These are phyloP conservation scores for Apeltes quadracus DNA, from an alignment of 2,113 vertebrate genomes.

Conservation along the genomic window DNA sequence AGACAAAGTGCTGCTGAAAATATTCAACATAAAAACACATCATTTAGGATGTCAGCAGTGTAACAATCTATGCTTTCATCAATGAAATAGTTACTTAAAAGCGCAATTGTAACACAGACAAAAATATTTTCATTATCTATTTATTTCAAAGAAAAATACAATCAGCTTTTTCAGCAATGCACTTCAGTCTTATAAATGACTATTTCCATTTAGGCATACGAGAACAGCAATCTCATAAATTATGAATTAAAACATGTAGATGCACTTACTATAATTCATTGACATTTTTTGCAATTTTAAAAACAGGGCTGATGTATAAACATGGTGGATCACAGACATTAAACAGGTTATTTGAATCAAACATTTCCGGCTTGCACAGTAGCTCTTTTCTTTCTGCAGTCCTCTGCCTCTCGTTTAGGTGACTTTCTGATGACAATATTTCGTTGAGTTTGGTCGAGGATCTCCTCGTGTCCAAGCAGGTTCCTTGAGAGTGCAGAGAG, in stretches of 20 bases:
- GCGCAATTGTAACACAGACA: conserved; percentile 1
- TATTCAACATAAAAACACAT: not conserved
- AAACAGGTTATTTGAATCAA: not conserved
- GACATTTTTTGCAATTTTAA: too few species aligned
- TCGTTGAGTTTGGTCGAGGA: conserved; percentile 1
- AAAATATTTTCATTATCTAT: not conserved
- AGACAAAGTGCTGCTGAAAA: not conserved
- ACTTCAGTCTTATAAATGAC: not conserved
- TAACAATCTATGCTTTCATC: not conserved
- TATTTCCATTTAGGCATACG: not conserved
- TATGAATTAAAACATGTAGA: not conserved
- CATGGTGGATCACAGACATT: not conserved
- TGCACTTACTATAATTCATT: too few species aligned
- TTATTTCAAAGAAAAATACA: conserved; percentile 20
- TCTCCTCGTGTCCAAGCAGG: not conserved
- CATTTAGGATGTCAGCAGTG: not conserved
- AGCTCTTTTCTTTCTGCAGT: not conserved
- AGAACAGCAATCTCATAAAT: not conserved
- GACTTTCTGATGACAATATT: conserved; percentile 10
- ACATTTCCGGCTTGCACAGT: conserved; percentile 1
- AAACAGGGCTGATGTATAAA: not conserved
- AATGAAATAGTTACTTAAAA: conserved; percentile 16
- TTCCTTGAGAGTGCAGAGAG: conserved; percentile 33
- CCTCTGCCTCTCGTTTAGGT: not conserved
- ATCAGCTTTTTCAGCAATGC: not conserved